These are phyloP conservation scores for Pseudomyrmex sp. DNA, from an alignment of 1,140 invertebrate genomes.

Conservation along the genomic window DNA sequence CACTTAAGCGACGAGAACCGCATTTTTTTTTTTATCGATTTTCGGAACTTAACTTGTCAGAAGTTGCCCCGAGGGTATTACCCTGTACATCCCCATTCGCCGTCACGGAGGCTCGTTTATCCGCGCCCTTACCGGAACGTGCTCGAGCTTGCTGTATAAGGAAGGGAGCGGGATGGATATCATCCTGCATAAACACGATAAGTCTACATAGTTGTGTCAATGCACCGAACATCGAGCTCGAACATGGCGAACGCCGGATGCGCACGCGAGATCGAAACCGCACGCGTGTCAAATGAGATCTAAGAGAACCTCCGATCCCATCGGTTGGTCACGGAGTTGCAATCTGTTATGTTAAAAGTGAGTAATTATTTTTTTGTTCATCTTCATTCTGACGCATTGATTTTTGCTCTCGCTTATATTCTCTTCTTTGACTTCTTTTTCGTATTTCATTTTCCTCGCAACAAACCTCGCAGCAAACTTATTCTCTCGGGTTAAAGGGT, in stretches of 20 bases:
- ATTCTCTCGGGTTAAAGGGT: too few relatives aligned
- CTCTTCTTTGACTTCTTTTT: too few relatives aligned
- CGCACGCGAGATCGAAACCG: conserved; percentile 21
- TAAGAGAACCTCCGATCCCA: conserved; percentile 30
- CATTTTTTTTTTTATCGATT: background rate
- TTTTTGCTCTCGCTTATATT: too few relatives aligned
- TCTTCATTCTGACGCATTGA: too few relatives aligned
- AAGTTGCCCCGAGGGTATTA: background rate
- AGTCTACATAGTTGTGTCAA: conserved; percentile 31
- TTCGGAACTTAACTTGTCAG: conserved; percentile 9
- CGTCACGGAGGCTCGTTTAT: conserved; percentile 55
- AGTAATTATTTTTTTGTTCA: too few relatives aligned
- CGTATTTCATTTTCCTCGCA: too few relatives aligned
- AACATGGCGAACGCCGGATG: conserved; percentile 30
- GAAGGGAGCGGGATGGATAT: conserved; percentile 55
- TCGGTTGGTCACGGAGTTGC: background rate
- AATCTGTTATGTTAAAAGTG: too few relatives aligned
- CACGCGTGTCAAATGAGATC: conserved; percentile 29
- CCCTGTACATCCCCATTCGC: background rate
- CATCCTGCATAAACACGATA: conserved; percentile 73
- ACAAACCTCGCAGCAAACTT: too few relatives aligned
- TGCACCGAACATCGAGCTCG: conserved; percentile 29
- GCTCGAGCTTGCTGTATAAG: conserved; percentile 19
- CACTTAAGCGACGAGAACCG: background rate
- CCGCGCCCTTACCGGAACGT: conserved; percentile 48